phyloP scores from a whole-genome alignment of 2,888 invertebrate genomes.

The Adela reaumurella region DNA sequence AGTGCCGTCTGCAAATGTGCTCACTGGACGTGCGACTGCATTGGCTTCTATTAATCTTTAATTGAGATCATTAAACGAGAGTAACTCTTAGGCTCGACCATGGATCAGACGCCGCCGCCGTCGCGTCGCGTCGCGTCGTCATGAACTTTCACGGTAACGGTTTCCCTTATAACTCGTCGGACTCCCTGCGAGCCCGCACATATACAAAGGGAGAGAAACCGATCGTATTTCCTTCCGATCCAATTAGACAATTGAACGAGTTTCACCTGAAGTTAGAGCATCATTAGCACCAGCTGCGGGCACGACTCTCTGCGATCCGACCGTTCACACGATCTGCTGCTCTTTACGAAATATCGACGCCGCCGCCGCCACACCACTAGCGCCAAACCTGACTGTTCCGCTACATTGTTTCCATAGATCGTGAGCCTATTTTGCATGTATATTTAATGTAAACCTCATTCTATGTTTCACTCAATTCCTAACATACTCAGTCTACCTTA shows the following conservation, averaged over 20 bases:
- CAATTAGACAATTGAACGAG: constrained; percentile 7
- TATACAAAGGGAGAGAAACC: constrained; percentile 3
- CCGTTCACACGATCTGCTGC: background rate
- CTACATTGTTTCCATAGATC: background rate
- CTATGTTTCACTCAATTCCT: background rate
- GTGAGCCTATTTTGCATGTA: background rate
- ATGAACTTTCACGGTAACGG: background rate
- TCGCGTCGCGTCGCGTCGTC: no score
- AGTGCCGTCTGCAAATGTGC: no score
- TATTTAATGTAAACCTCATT: background rate
- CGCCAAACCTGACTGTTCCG: background rate
- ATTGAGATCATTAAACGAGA: background rate
- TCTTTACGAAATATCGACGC: background rate
- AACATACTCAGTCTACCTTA: no score
- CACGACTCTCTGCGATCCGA: constrained; percentile 2
- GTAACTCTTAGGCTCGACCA: background rate
- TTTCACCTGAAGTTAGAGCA: constrained; percentile 3
- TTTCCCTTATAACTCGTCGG: background rate
- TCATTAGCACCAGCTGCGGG: constrained; percentile 5
- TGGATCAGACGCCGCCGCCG: background rate
- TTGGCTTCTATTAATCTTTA: background rate
- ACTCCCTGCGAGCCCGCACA: background rate
- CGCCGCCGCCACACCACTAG: no score
- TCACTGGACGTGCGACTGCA: background rate
- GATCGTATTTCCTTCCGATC: constrained; percentile 6